Percentiles rank a stretch among this genome's conserved stretches.
Evolutionary conservation across 2,797 vertebrate genomes (phyloP).

Genomic region (Thalassophryne amazonica): DNA sequence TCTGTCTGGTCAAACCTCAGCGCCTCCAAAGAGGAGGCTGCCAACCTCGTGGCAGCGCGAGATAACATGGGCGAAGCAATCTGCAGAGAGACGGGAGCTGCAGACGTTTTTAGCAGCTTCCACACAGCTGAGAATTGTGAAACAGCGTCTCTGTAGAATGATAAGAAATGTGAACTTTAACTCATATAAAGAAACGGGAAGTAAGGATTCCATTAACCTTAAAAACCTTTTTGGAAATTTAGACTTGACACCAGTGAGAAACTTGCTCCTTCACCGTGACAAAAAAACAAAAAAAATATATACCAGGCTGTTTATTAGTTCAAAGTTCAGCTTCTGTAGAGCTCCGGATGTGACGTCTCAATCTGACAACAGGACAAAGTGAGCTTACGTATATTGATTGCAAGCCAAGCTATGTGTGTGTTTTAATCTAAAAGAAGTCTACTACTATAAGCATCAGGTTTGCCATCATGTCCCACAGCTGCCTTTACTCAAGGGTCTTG

Average conservation of each 20-base stretch:
- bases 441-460: too few relatives aligned
- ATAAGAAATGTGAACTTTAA: slow-evolving; percentile 39
- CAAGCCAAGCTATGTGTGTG: too few relatives aligned
- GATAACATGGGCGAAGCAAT: slow-evolving; percentile 45
- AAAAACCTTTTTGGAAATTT: slow-evolving; percentile 15
- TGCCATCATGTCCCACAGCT: too few relatives aligned
- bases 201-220: slow-evolving; percentile 33
- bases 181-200: slow-evolving; percentile 11
- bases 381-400: too few relatives aligned
- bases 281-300: neutral
- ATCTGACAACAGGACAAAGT: too few relatives aligned
- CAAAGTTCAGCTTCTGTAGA: neutral
- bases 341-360: too few relatives aligned
- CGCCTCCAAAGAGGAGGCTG: neutral
- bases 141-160: slow-evolving; percentile 1
- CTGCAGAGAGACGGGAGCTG: slow-evolving; percentile 11
- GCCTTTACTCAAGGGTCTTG: too few relatives aligned
- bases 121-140: slow-evolving; percentile 14
- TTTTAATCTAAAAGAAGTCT: too few relatives aligned
- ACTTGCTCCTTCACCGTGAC: neutral
- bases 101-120: slow-evolving; percentile 27
- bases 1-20: slow-evolving; percentile 22
- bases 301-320: neutral
- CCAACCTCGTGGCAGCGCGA: slow-evolving; percentile 10
- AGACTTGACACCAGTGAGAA: slow-evolving; percentile 3